phyloP scores from a whole-genome alignment of 2,113 vertebrate species.

The Lethenteron camtschaticum region DNA sequence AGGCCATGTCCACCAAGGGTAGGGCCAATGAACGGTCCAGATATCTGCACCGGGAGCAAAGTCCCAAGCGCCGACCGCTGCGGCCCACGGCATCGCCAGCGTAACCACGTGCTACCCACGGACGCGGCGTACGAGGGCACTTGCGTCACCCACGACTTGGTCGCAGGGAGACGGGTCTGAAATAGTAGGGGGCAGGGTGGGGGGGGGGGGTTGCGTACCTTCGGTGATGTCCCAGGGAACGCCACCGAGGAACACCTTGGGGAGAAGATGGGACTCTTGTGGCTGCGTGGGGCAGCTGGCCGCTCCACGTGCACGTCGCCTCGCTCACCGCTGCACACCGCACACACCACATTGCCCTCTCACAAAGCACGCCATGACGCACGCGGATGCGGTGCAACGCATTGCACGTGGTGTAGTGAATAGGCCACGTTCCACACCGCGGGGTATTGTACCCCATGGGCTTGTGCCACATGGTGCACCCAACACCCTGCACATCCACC shows the following conservation, averaged over 20 bases:
- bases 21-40: too few relatives aligned
- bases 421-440: neutral
- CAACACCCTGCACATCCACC: neutral
- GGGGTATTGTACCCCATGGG: neutral
- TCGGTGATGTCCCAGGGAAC: slow-evolving; percentile 98
- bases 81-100: too few relatives aligned
- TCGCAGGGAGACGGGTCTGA: neutral
- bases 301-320: slow-evolving; percentile 87
- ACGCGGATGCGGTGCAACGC: neutral
- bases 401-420: neutral
- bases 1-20: too few relatives aligned
- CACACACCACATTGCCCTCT: neutral
- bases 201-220: slow-evolving; percentile 26
- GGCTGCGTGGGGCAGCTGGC: slow-evolving; percentile 81
- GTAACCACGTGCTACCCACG: too few relatives aligned
- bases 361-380: neutral
- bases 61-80: too few relatives aligned
- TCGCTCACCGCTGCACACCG: slow-evolving; percentile 61
- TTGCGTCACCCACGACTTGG: too few relatives aligned
- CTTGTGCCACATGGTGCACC: neutral
- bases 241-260: slow-evolving; percentile 89
- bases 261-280: slow-evolving; percentile 84
- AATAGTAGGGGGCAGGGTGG: neutral
- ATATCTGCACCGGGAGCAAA: too few relatives aligned
- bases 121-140: too few relatives aligned